phyloP scores from a whole-genome alignment of 2,113 vertebrate species.

The Columbina picui region DNA sequence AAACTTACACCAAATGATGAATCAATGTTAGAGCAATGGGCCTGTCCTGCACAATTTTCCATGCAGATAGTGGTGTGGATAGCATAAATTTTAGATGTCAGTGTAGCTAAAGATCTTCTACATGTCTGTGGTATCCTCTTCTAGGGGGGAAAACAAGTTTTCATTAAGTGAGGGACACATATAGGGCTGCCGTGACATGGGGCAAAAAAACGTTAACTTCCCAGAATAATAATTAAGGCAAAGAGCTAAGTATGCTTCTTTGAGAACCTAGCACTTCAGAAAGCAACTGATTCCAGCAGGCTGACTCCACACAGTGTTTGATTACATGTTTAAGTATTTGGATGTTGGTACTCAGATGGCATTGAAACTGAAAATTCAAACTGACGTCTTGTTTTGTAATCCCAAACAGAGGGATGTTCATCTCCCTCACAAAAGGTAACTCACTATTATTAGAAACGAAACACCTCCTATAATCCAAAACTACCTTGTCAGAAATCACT shows the following conservation, averaged over 20 bases:
- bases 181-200: not conserved
- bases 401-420: not conserved
- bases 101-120: not conserved
- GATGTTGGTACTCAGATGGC: not conserved
- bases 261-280: not conserved
- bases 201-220: not conserved
- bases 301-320: not conserved
- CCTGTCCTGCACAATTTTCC: not conserved
- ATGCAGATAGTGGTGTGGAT: not conserved
- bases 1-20: not conserved
- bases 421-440: not conserved
- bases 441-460: not conserved
- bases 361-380: not conserved
- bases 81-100: too few species aligned
- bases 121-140: not conserved
- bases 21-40: not conserved
- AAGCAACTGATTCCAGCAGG: not conserved
- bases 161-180: not conserved
- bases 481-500: not conserved
- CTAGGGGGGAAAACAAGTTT: rapidly evolving
- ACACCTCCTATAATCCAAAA: not conserved
- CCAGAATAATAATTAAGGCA: not conserved
- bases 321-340: not conserved
- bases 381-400: not conserved
- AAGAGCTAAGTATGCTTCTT: not conserved